These are phyloP conservation scores for Cranoglanis bouderius DNA, from an alignment of 2,113 vertebrate genomes.

Conservation along the genomic window DNA sequence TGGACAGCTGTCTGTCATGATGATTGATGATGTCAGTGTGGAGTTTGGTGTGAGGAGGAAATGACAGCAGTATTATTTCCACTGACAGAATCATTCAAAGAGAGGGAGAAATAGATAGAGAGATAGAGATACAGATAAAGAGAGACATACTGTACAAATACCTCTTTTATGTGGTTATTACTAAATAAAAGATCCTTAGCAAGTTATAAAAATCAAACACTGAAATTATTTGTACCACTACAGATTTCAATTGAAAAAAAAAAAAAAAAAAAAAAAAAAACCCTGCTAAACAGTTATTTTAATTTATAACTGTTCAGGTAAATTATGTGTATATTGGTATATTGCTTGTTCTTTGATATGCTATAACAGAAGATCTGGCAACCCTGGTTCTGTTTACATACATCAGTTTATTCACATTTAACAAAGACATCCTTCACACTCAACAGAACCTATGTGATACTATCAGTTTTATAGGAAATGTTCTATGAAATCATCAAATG, in stretches of 20 bases:
- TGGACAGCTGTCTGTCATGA: slow-evolving; percentile 32
- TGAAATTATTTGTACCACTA: neutral
- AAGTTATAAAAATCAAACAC: neutral
- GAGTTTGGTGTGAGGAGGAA: neutral
- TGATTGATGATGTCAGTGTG: slow-evolving; percentile 36
- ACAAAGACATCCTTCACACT: too few species aligned
- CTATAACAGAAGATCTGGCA: neutral
- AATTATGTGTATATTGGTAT: neutral
- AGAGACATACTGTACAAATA: neutral
- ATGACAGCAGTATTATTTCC: slow-evolving; percentile 33
- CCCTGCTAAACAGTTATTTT: neutral
- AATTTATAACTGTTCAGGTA: neutral
- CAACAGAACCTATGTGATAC: neutral
- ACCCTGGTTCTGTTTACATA: neutral
- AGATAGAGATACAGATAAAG: neutral
- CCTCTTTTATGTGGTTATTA: neutral
- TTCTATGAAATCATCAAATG: too few species aligned
- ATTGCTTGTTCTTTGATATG: neutral
- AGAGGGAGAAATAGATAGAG: neutral
- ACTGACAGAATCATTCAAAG: slow-evolving; percentile 37
- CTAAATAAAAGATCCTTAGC: neutral
- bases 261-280: neutral
- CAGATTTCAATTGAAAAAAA: neutral
- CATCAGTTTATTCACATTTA: too few species aligned
- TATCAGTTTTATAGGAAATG: too few species aligned